Evolutionary conservation across 2,113 vertebrate genomes (phyloP), one percentile per base, ranked within the genome.

Genomic region (Oxyura jamaicensis): DNA sequence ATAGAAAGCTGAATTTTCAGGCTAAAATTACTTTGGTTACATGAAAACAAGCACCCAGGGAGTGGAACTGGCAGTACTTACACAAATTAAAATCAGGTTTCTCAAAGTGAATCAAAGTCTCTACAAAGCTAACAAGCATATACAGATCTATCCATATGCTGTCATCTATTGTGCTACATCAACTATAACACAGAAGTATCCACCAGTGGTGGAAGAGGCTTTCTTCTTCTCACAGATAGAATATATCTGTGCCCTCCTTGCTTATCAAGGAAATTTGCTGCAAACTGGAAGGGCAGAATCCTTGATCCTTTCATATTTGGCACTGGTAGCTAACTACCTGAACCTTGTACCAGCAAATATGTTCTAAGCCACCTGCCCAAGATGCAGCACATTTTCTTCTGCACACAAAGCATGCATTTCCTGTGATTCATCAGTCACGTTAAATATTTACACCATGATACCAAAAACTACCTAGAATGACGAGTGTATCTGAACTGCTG

Each of bases 371-470:
- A 65, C 19, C 52, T 93, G 56, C 33, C 60, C 48, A 68, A 14
- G 42, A 60, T 0, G 0, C 3, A 66, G 35, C 21, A 60, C 17
- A 0, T 46, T 72, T 53, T 28, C 22, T 28, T 44, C 11, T 44
- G 5, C 12, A 12, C 2, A 1, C 4, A 2, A 86, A 35, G 19
- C 8, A 21, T 1, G 9, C 59, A 36, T 36, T 41, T 92, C 76
- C 93, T 68, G 56, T 86, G 88, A 96, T 4, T 86, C 91, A 76
- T 20, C 75, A 19, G 29, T 35, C 65, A 19, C 3, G 0, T 4
- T 71, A 69, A 88, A 1, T 86, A 68, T 94, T 95, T 94, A 66
- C 52, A 83, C 22, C 86, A 53, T 2, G 53, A 42, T 59, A 60
- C 10, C 75, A 76, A 20, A 48, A 35, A 50, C 65, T 42, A 83